A percentile compares a stretch with the other conserved stretches of the same genome.
Evolutionary conservation across 2,113 vertebrate genomes (phyloP).

Genomic region (Brachypodius melanocephalos): DNA sequence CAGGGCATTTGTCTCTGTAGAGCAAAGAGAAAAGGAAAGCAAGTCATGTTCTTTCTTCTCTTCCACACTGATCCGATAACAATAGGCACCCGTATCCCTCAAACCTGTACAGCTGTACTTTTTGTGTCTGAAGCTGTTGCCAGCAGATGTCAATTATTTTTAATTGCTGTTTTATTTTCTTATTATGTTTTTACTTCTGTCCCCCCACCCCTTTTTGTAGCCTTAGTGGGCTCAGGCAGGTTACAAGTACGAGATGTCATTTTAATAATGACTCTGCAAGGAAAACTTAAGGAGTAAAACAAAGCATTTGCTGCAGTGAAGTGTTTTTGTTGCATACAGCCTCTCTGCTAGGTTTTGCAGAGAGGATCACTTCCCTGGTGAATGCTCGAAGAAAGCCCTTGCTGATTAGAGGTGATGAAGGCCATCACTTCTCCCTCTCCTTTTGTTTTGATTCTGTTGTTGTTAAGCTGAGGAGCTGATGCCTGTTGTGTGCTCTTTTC

Average conservation of each 20-base stretch:
- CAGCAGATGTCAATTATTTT: not conserved
- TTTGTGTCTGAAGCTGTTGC: not conserved
- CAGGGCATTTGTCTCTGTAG: not conserved
- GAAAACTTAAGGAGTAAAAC: not conserved
- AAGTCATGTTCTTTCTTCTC: not conserved
- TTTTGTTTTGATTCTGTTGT: slow-evolving; percentile 28
- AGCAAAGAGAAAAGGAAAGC: not conserved
- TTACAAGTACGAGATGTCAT: not conserved
- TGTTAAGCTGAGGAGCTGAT: not conserved
- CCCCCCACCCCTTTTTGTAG: not conserved
- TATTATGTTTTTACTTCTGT: not conserved
- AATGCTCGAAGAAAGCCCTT: not conserved
- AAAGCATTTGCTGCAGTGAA: not conserved
- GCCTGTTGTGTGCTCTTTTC: not conserved
- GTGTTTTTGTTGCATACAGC: not conserved
- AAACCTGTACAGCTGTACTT: not conserved
- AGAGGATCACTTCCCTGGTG: not conserved
- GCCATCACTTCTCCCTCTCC: not conserved
- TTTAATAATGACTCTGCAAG: not conserved
- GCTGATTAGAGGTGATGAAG: slow-evolving; percentile 1
- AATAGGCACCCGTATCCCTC: not conserved
- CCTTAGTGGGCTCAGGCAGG: not conserved
- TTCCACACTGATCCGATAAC: not conserved
- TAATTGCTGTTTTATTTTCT: not conserved
- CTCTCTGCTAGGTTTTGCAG: not conserved